A percentile compares a stretch with the other conserved stretches of the same genome.
phyloP scores from a whole-genome alignment of 92 coral and sea anemone species.

The Actinernus sp. region DNA sequence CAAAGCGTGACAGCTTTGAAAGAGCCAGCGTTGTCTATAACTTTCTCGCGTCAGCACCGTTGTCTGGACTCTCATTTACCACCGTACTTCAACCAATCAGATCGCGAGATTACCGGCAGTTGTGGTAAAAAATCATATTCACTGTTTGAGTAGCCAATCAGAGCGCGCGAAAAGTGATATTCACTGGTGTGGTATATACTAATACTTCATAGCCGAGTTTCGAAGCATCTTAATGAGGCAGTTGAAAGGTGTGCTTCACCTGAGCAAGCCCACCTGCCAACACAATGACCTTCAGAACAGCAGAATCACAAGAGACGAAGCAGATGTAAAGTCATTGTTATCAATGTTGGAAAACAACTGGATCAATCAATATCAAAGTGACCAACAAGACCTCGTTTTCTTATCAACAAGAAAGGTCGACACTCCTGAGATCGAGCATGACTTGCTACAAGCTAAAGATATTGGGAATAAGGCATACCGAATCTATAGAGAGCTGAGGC shows the following conservation, averaged over 20 bases:
- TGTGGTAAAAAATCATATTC: too few species aligned
- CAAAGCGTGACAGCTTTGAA: too few species aligned
- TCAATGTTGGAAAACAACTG: constrained; percentile 43
- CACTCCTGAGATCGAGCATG: constrained; percentile 22
- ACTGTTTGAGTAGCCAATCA: too few species aligned
- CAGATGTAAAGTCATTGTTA: constrained; percentile 31
- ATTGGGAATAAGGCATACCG: constrained; percentile 29
- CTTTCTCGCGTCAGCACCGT: too few species aligned
- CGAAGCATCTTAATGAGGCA: constrained; percentile 31
- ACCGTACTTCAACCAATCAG: too few species aligned
- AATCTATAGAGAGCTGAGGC: constrained; percentile 18
- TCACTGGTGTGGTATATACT: constrained; percentile 14
- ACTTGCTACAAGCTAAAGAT: constrained; percentile 38
- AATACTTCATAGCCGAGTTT: constrained; percentile 19
- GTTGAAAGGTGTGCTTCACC: constrained; percentile 16
- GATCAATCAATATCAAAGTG: constrained; percentile 37
- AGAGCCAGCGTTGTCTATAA: too few species aligned
- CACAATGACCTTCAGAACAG: constrained; percentile 26
- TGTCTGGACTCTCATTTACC: too few species aligned
- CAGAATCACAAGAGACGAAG: constrained; percentile 48
- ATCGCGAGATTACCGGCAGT: too few species aligned
- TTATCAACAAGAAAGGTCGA: constrained; percentile 47
- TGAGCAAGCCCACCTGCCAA: neutral
- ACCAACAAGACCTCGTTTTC: constrained; percentile 23
- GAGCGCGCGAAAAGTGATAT: too few species aligned